Evolutionary conservation across 2,797 vertebrate species (phyloP).

Genomic region (Onychomys torridus): DNA sequence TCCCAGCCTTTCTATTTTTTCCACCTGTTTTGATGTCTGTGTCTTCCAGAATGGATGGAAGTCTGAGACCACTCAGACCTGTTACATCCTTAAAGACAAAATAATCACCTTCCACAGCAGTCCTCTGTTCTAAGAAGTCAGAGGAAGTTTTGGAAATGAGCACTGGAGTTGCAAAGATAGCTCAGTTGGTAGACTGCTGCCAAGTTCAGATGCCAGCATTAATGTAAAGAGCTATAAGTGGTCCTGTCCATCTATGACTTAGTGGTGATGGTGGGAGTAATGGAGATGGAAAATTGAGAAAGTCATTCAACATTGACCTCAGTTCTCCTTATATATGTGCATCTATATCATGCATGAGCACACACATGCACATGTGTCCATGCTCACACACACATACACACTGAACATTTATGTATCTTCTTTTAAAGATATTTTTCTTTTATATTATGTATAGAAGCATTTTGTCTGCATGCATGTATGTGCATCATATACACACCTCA

Average conservation of each 20-base stretch:
- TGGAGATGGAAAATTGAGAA: background rate
- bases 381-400: background rate
- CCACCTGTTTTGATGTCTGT: slow-evolving; percentile 63
- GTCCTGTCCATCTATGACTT: background rate
- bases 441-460: no score
- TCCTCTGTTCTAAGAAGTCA: slow-evolving; percentile 42
- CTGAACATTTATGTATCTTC: background rate
- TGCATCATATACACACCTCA: background rate
- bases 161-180: background rate
- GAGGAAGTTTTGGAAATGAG: slow-evolving; percentile 38
- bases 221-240: background rate
- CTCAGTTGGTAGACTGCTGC: background rate
- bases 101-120: background rate
- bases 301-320: background rate
- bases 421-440: background rate
- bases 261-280: background rate
- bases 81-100: slow-evolving; percentile 4
- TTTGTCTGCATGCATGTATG: background rate
- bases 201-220: background rate
- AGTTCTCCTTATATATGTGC: background rate
- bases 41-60: background rate
- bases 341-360: background rate
- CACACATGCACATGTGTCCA: no score
- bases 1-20: background rate
- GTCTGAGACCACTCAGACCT: slow-evolving; percentile 21